Conservation (phyloP, 2,797 vertebrate genomes). For the Echeneis naucrates region DNA sequence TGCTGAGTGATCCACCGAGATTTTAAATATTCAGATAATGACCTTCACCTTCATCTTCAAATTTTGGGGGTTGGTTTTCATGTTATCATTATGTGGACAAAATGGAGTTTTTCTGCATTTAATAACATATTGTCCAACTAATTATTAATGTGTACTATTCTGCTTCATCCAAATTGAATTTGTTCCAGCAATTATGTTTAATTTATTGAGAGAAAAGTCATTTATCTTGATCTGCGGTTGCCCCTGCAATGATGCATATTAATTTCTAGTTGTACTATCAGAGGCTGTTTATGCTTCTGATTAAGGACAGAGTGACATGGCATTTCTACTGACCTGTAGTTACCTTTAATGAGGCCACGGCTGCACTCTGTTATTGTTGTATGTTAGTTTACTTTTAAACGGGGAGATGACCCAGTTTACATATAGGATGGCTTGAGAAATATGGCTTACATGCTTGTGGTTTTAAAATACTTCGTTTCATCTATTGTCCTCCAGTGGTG, state of each 20-base stretch:
- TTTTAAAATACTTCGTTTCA: constrained; percentile 12
- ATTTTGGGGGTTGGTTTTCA: background rate
- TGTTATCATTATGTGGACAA: constrained; percentile 5
- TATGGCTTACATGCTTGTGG: background rate
- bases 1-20: background rate
- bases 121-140: background rate
- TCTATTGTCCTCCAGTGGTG: background rate
- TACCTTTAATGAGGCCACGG: constrained; percentile 17
- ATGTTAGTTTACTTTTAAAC: constrained; percentile 47
- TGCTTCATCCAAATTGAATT: background rate
- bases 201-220: background rate
- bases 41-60: background rate
- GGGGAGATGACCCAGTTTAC: constrained; percentile 34
- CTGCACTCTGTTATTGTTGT: constrained; percentile 10
- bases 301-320: background rate
- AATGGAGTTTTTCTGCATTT: background rate
- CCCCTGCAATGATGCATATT: background rate
- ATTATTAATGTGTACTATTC: background rate
- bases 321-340: constrained; percentile 35
- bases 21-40: background rate
- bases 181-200: background rate
- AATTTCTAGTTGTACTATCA: background rate
- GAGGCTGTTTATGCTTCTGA: background rate
- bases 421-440: constrained; percentile 6
- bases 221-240: background rate